A percentile compares a stretch with the other conserved stretches of the same genome.
Conservation (phyloP, 2,797 vertebrate species). For the Enteromius fasciolatus region DNA sequence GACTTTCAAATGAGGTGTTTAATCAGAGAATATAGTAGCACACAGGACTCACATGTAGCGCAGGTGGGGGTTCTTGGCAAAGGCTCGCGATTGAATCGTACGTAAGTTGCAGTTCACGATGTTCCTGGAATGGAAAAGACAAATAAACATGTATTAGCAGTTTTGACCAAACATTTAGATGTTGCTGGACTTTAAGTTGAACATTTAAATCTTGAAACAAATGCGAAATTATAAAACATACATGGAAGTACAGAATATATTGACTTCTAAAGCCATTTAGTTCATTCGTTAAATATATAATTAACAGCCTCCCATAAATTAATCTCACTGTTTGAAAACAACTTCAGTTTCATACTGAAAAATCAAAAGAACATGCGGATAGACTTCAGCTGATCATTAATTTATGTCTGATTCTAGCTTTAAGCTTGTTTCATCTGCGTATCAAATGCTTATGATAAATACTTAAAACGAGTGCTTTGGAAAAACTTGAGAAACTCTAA, state of each 20-base stretch:
- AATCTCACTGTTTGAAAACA: neutral
- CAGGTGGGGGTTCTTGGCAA: constrained; percentile 91
- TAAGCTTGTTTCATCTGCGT: neutral
- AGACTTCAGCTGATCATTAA: neutral
- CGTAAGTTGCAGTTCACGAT: constrained; percentile 90
- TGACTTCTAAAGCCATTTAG: constrained; percentile 7
- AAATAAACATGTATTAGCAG: constrained; percentile 35
- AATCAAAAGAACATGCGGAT: neutral
- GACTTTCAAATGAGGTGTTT: constrained; percentile 18
- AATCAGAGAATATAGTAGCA: neutral
- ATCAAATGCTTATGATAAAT: constrained; percentile 2
- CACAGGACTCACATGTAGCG: constrained; percentile 90
- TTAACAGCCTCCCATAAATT: neutral
- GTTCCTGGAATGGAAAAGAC: constrained; percentile 76
- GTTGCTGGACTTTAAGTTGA: neutral
- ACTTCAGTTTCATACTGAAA: neutral
- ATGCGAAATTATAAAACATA: neutral
- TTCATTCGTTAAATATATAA: neutral
- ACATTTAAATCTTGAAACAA: neutral
- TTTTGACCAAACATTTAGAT: neutral
- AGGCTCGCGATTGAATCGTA: constrained; percentile 86
- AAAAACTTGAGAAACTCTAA: constrained; percentile 52
- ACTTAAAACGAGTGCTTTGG: neutral
- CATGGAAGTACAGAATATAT: neutral
- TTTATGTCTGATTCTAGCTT: neutral